A percentile compares a stretch with the other conserved stretches of the same genome.
phyloP scores from a whole-genome alignment of 2,888 invertebrate genomes.

The Athalia cordata region DNA sequence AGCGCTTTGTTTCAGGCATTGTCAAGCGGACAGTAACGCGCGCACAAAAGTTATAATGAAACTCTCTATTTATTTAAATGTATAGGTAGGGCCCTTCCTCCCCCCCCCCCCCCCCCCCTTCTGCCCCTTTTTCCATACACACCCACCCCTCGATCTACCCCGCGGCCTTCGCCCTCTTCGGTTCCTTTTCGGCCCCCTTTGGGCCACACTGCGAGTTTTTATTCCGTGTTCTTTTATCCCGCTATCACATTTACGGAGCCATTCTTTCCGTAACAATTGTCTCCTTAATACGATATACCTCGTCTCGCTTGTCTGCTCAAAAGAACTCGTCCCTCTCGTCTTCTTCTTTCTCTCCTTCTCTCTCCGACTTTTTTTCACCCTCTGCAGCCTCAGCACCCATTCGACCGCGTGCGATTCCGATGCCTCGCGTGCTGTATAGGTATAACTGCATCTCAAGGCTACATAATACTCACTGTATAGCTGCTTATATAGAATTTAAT shows the following conservation, averaged over 20 bases:
- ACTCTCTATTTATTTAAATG: slow-evolving; percentile 72
- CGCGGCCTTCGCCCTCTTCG: too few relatives aligned
- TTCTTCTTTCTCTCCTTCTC: slow-evolving; percentile 41
- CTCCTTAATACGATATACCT: slow-evolving; percentile 53
- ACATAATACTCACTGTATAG: too few relatives aligned
- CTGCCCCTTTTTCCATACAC: slow-evolving; percentile 8
- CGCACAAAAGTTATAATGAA: slow-evolving; percentile 72
- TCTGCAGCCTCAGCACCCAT: background rate
- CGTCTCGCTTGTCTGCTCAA: slow-evolving; percentile 47
- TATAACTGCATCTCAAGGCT: too few relatives aligned
- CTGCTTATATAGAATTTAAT: too few relatives aligned
- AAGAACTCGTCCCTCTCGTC: slow-evolving; percentile 40
- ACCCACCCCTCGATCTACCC: slow-evolving; percentile 24
- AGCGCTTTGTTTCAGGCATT: slow-evolving; percentile 71
- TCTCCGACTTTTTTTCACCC: slow-evolving; percentile 12
- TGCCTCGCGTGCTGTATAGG: too few relatives aligned
- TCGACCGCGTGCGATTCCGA: background rate
- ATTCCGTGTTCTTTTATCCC: slow-evolving; percentile 67
- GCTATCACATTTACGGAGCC: slow-evolving; percentile 65
- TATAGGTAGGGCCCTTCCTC: slow-evolving; percentile 63
- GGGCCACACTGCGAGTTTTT: slow-evolving; percentile 55
- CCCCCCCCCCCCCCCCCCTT: slow-evolving; percentile 48
- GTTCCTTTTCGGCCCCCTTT: slow-evolving; percentile 13
- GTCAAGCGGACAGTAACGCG: slow-evolving; percentile 69
- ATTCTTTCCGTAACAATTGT: slow-evolving; percentile 65